phyloP scores from a whole-genome alignment of 2,797 vertebrate genomes.

The Meda fulgida region DNA sequence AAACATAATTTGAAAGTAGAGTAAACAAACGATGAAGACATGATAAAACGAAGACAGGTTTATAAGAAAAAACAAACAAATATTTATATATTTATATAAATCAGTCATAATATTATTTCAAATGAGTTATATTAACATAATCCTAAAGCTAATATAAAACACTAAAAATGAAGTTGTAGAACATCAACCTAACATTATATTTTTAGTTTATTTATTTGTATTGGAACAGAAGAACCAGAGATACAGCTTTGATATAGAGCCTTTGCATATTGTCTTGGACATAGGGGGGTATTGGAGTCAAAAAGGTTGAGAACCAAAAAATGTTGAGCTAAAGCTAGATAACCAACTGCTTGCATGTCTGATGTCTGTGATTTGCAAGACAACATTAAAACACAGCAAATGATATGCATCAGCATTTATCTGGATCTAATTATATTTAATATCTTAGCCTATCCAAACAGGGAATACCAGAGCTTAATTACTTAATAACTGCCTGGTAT shows the following conservation, averaged over 20 bases:
- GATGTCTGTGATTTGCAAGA: neutral
- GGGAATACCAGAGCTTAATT: neutral
- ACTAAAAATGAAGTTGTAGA: neutral
- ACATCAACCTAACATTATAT: neutral
- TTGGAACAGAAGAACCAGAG: neutral
- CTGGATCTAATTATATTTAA: slow-evolving; percentile 15
- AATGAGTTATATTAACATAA: neutral
- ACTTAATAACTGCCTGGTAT: slow-evolving; percentile 5
- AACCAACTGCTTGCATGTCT: neutral
- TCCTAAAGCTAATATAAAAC: neutral
- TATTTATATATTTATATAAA: too few species aligned
- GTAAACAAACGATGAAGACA: neutral
- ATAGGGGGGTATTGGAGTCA: neutral
- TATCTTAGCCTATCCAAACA: slow-evolving; percentile 5
- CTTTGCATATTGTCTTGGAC: neutral
- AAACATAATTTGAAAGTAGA: neutral
- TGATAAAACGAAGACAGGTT: neutral
- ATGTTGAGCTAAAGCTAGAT: neutral
- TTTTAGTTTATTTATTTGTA: neutral
- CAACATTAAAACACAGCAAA: neutral
- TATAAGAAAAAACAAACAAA: too few species aligned
- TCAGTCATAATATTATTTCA: neutral
- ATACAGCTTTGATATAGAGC: neutral
- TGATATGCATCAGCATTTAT: slow-evolving; percentile 17
- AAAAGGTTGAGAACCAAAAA: neutral